Percentiles rank a stretch among this genome's conserved stretches.
Evolutionary conservation across 2,113 vertebrate genomes (phyloP).

Genomic region (Rhinolophus sinicus): DNA sequence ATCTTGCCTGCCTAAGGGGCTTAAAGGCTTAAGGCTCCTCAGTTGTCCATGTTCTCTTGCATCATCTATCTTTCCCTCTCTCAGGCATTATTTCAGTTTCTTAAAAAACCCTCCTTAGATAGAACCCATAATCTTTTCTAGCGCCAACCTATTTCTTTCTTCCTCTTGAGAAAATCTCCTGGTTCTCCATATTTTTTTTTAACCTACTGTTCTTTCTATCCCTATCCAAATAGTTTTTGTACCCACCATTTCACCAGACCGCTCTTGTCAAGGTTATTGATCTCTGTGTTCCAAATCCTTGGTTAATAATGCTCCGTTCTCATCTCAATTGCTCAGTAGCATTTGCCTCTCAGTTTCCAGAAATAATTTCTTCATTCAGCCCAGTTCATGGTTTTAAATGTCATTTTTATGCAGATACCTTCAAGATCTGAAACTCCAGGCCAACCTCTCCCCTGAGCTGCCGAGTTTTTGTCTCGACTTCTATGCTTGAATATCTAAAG

Average conservation of each 20-base stretch:
- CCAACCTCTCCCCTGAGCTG: background rate
- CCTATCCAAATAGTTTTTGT: background rate
- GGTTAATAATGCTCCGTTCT: background rate
- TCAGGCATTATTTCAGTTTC: background rate
- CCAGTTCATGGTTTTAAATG: background rate
- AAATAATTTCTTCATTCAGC: constrained; percentile 18
- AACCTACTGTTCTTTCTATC: background rate
- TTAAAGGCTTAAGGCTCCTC: background rate
- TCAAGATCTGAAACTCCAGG: background rate
- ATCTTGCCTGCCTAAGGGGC: background rate
- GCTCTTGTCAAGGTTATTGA: background rate
- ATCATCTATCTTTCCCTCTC: background rate
- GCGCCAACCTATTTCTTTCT: background rate
- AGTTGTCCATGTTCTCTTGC: background rate
- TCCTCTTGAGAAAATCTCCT: background rate
- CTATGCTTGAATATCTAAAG: background rate
- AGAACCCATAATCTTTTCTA: background rate
- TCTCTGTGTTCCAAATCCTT: background rate
- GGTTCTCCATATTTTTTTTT: background rate
- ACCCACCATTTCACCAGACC: background rate
- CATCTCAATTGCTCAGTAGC: background rate
- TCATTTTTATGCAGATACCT: background rate
- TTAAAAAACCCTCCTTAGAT: background rate
- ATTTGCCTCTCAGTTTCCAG: background rate
- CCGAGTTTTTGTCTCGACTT: background rate